Percentiles rank a stretch among this genome's conserved stretches.
These are phyloP conservation scores for Pogonomyrmex barbatus DNA, from an alignment of 1,140 invertebrate genomes.

Conservation along the genomic window DNA sequence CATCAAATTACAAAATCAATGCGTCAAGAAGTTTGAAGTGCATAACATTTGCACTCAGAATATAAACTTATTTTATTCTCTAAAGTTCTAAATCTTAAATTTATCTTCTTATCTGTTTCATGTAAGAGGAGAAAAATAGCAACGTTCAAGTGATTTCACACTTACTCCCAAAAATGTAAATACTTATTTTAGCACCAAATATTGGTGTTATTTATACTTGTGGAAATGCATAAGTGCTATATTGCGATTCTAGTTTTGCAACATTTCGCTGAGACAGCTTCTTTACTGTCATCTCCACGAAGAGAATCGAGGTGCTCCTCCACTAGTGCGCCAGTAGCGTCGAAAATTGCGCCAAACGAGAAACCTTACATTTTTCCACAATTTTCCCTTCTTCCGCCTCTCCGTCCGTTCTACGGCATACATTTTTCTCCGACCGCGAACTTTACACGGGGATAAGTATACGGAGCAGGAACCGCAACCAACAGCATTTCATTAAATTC, in stretches of 20 bases:
- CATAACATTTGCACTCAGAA: not conserved
- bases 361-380: slow-evolving; percentile 47
- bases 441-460: slow-evolving; percentile 19
- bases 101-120: not conserved
- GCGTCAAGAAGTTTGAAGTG: not conserved
- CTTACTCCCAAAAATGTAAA: not conserved
- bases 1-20: no score
- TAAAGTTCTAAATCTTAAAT: not conserved
- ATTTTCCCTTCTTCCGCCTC: not conserved
- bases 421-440: slow-evolving; percentile 54
- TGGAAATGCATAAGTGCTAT: not conserved
- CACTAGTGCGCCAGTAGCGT: slow-evolving; percentile 5
- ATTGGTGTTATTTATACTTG: slow-evolving; percentile 30
- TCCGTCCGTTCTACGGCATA: slow-evolving; percentile 31
- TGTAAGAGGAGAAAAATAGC: not conserved
- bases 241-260: slow-evolving; percentile 8
- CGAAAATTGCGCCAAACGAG: slow-evolving; percentile 56
- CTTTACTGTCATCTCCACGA: slow-evolving; percentile 45
- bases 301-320: slow-evolving; percentile 49
- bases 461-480: slow-evolving; percentile 11
- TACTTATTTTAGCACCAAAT: not conserved
- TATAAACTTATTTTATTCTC: not conserved
- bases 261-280: slow-evolving; percentile 40
- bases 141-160: not conserved
- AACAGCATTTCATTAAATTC: slow-evolving; percentile 57